Conservation (phyloP, 2,113 vertebrate genomes). For the Notarius quadriscutis region DNA sequence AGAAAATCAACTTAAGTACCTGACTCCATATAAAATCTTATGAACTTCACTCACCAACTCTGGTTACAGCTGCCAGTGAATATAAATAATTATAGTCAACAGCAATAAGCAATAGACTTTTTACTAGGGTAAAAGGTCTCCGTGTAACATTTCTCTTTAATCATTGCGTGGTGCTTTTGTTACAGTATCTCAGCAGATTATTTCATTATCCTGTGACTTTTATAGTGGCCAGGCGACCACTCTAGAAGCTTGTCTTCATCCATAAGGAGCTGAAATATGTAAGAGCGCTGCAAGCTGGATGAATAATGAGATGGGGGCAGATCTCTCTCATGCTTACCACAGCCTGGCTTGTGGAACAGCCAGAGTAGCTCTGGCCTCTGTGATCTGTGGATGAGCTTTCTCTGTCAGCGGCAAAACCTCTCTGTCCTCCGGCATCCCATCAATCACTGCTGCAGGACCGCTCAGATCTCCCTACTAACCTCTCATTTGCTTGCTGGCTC, state of each 20-base stretch:
- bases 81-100: neutral
- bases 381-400: conserved; percentile 60
- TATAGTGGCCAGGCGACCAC: conserved; percentile 21
- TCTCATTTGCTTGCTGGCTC: conserved; percentile 55
- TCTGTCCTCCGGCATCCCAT: conserved; percentile 74
- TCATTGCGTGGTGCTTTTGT: conserved; percentile 38
- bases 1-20: neutral
- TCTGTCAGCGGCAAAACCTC: conserved; percentile 68
- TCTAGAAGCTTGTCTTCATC: conserved; percentile 18
- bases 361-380: conserved; percentile 39
- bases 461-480: conserved; percentile 63
- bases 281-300: conserved; percentile 15
- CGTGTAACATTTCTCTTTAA: conserved; percentile 23
- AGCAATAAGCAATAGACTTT: neutral
- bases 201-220: conserved; percentile 12
- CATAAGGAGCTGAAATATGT: conserved; percentile 23
- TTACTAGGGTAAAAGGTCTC: neutral
- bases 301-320: conserved; percentile 37
- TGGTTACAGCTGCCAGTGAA: neutral
- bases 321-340: conserved; percentile 20
- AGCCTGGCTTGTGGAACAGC: conserved; percentile 34
- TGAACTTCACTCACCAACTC: neutral
- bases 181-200: conserved; percentile 31
- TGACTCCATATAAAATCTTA: neutral
- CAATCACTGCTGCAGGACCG: conserved; percentile 72